Percentiles rank a stretch among this genome's conserved stretches.
Evolutionary conservation across 2,888 invertebrate species (phyloP).

Genomic region (Listrodromus nycthemerus): DNA sequence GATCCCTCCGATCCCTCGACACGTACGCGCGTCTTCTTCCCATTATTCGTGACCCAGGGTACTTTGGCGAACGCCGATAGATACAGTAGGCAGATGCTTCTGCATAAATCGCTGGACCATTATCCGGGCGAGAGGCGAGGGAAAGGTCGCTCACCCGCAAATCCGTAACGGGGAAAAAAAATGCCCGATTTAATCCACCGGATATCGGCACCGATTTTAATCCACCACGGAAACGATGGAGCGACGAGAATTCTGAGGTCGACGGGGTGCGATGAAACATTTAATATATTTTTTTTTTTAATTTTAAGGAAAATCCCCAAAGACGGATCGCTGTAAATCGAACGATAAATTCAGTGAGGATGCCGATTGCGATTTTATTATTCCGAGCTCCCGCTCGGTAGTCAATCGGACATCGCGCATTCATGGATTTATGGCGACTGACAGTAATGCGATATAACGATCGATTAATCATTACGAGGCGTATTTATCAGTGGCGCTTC

Average conservation of each 20-base stretch:
- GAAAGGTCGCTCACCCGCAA: slow-evolving; percentile 55
- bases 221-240: background rate
- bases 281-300: background rate
- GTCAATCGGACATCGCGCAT: slow-evolving; percentile 14
- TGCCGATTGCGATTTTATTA: background rate
- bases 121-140: slow-evolving; percentile 19
- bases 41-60: slow-evolving; percentile 59
- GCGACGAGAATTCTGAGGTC: slow-evolving; percentile 6
- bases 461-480: slow-evolving; percentile 42
- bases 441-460: slow-evolving; percentile 32
- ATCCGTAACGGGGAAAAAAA: slow-evolving; percentile 31
- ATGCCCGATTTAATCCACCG: slow-evolving; percentile 1
- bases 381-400: background rate
- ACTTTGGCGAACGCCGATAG: slow-evolving; percentile 39
- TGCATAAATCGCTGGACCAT: slow-evolving; percentile 19
- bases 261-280: slow-evolving; percentile 40
- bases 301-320: background rate
- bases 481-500: slow-evolving; percentile 33
- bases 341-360: background rate
- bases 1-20: slow-evolving; percentile 64
- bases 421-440: slow-evolving; percentile 12
- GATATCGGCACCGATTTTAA: background rate
- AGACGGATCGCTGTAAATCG: background rate
- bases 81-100: slow-evolving; percentile 71
- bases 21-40: slow-evolving; percentile 59